Base-by-base conservation (phyloP, 2,113 vertebrate species). In the Fregata magnificens region DNA sequence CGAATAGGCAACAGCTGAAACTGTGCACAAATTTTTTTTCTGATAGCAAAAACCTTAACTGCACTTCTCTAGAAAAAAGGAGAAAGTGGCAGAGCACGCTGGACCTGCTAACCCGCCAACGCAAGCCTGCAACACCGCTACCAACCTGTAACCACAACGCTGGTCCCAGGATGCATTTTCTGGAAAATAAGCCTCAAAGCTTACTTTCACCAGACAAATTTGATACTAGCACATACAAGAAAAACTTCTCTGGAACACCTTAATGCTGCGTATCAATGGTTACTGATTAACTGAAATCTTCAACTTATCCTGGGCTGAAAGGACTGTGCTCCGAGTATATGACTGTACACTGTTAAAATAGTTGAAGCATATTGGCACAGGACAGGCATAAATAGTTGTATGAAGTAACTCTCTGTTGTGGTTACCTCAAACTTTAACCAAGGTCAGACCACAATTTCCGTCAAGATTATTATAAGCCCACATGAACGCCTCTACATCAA, bases 401-500 rank as follows among this genome's bases (percentile, higher is more conserved):
- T 42, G 50, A 92, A 94, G 76, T 17, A 58, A 71, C 29, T 42
- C 61, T 85, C 67, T 81, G 80, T 44, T 87, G 90, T 86, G 93
- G 92, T 93, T 80, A 67, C 85, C 82, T 56, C 52, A 50, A 95
- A 85, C 88, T 85, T 86, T 21, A 90, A 85, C 93, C 49, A 56
- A 86, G 91, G 83, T 52, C 69, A 91, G 69, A 83, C 82, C 94
- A 95, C 65, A 58, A 47, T 62, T 94, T 94, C 83, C 66, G 6
- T 53, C 59, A 42, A 19, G 47, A 65, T 83, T 34, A 32, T 70
- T 86, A 11, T 28, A 70, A 95, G 55, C 93, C 90, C 91, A 96
- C 96, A 93, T 61, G 58, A 97, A 90, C 63, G 79, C 22, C 53
- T 90, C 69, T 12, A 16, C 87, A 65, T 65, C 90, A 93, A 86